Conservation (phyloP, 2,888 invertebrate species). For the Nezara viridula region DNA sequence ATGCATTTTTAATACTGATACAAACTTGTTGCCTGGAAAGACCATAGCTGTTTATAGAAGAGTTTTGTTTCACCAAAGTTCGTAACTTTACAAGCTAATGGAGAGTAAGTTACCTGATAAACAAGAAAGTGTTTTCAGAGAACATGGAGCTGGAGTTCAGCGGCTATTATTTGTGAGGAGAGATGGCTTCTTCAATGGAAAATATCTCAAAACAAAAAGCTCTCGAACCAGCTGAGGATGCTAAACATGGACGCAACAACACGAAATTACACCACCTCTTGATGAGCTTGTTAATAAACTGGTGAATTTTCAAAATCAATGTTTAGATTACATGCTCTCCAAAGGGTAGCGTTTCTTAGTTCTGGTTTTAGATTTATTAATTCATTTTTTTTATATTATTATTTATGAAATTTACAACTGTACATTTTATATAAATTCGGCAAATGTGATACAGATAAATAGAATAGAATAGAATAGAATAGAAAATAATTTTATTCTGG, state of each 20-base stretch:
- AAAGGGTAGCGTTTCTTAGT: no score
- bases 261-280: background rate
- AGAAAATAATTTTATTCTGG: no score
- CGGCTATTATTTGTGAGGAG: background rate
- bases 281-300: no score
- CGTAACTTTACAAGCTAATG: background rate
- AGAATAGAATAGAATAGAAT: no score
- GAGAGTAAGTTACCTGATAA: constrained; percentile 21
- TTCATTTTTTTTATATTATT: no score
- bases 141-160: background rate
- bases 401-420: no score
- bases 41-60: background rate
- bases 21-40: background rate
- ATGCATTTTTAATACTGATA: background rate
- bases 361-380: no score
- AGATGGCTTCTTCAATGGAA: background rate
- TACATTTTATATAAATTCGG: no score
- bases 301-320: no score
- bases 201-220: background rate
- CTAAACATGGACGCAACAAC: background rate
- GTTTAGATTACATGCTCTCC: no score
- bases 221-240: background rate
- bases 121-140: background rate
- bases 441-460: no score
- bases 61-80: constrained; percentile 11